Percentiles rank a stretch among this genome's conserved stretches.
These are phyloP conservation scores for Phoeniculus purpureus DNA, from an alignment of 2,797 vertebrate species.

Conservation along the genomic window DNA sequence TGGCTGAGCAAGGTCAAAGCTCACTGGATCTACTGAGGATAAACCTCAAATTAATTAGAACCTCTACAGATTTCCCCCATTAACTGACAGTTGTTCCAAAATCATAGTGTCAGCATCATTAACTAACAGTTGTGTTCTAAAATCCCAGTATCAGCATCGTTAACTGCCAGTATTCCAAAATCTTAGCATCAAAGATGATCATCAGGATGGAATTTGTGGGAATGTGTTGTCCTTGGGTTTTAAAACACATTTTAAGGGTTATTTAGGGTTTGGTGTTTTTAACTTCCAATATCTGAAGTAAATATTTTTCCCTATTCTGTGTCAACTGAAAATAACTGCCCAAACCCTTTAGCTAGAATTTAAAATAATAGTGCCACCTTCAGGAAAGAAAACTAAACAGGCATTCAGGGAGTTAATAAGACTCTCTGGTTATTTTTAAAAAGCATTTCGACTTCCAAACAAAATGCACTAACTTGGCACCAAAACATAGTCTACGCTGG, in stretches of 20 bases:
- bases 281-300: neutral
- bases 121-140: too few relatives aligned
- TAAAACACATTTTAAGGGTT: neutral
- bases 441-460: neutral
- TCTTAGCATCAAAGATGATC: neutral
- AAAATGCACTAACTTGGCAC: neutral
- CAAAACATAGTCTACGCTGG: neutral
- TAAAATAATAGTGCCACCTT: slow-evolving; percentile 67
- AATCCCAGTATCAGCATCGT: too few relatives aligned
- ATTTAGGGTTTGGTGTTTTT: accelerated
- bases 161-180: too few relatives aligned
- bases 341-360: neutral
- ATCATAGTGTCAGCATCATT: neutral
- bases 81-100: neutral
- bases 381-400: slow-evolving; percentile 22
- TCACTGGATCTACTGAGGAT: neutral
- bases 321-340: neutral
- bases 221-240: accelerated
- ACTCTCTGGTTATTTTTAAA: neutral
- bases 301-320: neutral
- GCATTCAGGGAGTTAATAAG: neutral
- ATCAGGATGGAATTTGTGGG: neutral
- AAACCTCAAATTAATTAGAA: neutral
- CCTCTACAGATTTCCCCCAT: neutral
- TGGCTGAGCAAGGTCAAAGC: neutral